Base-by-base conservation (phyloP, 2,888 invertebrate genomes). In the Sisyra terminalis region DNA sequence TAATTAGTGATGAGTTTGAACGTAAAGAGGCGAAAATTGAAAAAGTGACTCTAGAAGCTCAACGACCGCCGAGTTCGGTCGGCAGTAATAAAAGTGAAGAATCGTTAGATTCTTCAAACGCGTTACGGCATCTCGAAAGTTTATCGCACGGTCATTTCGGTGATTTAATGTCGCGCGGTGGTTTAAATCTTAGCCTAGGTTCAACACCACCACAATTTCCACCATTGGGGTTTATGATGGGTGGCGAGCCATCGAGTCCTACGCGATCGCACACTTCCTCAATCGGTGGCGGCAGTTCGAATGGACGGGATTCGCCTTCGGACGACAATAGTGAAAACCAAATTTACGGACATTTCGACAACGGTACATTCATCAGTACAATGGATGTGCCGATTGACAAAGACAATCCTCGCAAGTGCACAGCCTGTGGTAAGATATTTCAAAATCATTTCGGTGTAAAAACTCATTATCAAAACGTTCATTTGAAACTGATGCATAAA, bases 401-500 rank as follows among this genome's bases (percentile, higher is more conserved):
- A 55, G 90, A 92, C 51, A 90, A 93, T 60, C 92, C 93, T 0
- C 70, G 86, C 30, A 78, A 84, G 52, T 96, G 94, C 62, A 79
- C 86, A 3, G 86, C 87, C 29, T 96, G 96, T 60, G 88, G 87
- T 6, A 90, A 92, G 64, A 73, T 85, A 55, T 94, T 93, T 62
- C 89, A 87, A 61, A 94, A 90, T 57, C 83, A 88, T 53, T 92
- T 90, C 57, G 84, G 87, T 40, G 78, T 93, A 16, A 93, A 92
- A 64, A 86, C 87, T 2, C 96, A 96, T 60, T 94, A 90, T 61
- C 92, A 92, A 67, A 93, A 88, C 61, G 86, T 89, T 8, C 94
- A 96, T 63, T 74, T 94, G 42, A 94, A 94, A 64, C 65, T 93
- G 46, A 88, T 92, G 83, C 93, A 93, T 64, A 87, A 86, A 57